Evolutionary conservation across 2,113 vertebrate species (phyloP).

Genomic region (Heterocephalus glaber): DNA sequence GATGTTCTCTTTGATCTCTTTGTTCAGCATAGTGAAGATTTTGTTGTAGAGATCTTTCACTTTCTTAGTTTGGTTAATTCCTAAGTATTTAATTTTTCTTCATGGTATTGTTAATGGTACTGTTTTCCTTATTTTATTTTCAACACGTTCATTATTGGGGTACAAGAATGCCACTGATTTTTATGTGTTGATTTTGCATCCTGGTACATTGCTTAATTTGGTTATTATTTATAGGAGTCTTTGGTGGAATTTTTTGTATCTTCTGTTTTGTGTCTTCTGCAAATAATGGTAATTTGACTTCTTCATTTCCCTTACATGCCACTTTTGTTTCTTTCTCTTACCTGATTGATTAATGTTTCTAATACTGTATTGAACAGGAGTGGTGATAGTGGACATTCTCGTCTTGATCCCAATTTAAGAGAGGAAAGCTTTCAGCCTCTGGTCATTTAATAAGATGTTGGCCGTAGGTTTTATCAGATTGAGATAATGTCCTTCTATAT

Average conservation of each 20-base stretch:
- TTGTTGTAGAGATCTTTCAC: not conserved
- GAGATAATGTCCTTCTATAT: not conserved
- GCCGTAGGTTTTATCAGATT: too few species aligned
- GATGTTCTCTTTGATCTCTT: not conserved
- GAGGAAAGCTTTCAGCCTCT: not conserved
- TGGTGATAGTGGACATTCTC: not conserved
- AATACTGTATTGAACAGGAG: not conserved
- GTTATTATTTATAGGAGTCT: not conserved
- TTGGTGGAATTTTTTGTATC: not conserved
- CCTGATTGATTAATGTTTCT: not conserved
- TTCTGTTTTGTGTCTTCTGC: not conserved
- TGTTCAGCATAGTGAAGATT: not conserved
- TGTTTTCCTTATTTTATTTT: not conserved
- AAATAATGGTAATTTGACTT: not conserved
- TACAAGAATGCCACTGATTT: not conserved
- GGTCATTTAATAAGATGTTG: not conserved
- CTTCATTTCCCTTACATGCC: not conserved
- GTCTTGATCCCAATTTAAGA: not conserved
- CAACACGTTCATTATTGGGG: not conserved
- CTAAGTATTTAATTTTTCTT: not conserved
- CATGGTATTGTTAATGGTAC: not conserved
- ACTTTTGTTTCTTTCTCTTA: not conserved
- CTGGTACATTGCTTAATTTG: not conserved
- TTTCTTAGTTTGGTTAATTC: not conserved
- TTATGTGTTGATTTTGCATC: not conserved